These are phyloP conservation scores for Temnothorax ravouxi DNA, from an alignment of 2,888 invertebrate genomes.

Conservation along the genomic window DNA sequence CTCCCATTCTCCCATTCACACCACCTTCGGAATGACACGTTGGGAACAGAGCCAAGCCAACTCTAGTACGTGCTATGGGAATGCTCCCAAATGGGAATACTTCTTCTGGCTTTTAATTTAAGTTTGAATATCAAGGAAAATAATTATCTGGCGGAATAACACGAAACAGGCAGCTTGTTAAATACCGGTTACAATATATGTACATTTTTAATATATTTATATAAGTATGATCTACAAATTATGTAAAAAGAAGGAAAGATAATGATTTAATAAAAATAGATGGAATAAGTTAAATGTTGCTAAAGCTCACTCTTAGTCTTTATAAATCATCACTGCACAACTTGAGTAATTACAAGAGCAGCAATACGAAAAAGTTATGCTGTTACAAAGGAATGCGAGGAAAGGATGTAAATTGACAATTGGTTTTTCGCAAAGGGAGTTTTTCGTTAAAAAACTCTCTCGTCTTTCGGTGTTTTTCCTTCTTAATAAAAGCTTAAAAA, in stretches of 20 bases:
- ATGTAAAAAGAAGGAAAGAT: background rate
- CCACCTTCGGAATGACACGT: constrained; percentile 57
- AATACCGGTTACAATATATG: background rate
- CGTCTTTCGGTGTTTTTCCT: background rate
- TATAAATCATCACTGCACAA: background rate
- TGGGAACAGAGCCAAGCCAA: constrained; percentile 53
- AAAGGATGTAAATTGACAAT: background rate
- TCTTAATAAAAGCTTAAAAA: background rate
- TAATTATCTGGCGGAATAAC: constrained; percentile 36
- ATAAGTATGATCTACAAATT: background rate
- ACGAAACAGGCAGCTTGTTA: background rate
- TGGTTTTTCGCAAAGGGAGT: background rate
- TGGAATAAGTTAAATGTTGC: background rate
- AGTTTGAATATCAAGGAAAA: constrained; percentile 53
- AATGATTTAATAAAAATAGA: background rate
- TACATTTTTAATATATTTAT: background rate
- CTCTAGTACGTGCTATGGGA: constrained; percentile 32
- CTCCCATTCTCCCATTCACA: constrained; percentile 52
- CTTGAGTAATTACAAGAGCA: background rate
- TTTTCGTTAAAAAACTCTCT: background rate
- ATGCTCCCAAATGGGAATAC: constrained; percentile 50
- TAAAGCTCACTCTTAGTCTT: background rate
- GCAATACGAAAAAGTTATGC: background rate
- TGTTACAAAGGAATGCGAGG: background rate
- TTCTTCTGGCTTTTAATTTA: constrained; percentile 50